Evolutionary conservation across 2,797 vertebrate species (phyloP).

Genomic region (Diglossa cyanea): DNA sequence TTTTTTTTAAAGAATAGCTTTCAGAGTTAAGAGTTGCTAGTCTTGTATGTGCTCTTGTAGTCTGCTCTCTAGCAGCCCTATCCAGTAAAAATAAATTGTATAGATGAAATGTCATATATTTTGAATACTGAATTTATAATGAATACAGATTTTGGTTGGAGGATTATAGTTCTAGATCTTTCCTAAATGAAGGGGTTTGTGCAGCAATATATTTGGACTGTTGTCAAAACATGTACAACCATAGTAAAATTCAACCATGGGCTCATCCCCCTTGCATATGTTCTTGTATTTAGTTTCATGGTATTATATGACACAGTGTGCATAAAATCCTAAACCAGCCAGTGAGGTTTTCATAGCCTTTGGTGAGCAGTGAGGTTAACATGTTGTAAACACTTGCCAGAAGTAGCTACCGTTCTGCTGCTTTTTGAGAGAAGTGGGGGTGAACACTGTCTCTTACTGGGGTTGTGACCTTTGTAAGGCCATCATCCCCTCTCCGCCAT

Average conservation of each 20-base stretch:
- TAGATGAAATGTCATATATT: background rate
- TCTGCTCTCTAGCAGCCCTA: background rate
- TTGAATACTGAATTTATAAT: background rate
- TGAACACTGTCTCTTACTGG: fast-evolving
- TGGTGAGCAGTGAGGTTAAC: background rate
- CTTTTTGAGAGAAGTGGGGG: background rate
- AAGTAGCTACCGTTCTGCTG: background rate
- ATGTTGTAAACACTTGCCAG: background rate
- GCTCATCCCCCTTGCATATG: background rate
- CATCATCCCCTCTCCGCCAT: background rate
- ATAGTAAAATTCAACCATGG: background rate
- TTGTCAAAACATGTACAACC: background rate
- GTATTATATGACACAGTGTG: background rate
- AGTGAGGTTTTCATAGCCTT: background rate
- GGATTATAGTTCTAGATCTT: background rate
- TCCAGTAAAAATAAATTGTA: background rate
- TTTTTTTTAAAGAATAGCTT: background rate
- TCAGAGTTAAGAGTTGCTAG: background rate
- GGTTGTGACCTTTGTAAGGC: background rate
- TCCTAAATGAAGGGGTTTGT: background rate
- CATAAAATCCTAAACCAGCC: background rate
- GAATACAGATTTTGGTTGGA: background rate
- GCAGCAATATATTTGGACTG: background rate
- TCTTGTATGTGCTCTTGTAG: background rate
- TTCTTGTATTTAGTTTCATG: background rate